phyloP scores from a whole-genome alignment of 2,797 vertebrate species.

The Orestias chungarensis region DNA sequence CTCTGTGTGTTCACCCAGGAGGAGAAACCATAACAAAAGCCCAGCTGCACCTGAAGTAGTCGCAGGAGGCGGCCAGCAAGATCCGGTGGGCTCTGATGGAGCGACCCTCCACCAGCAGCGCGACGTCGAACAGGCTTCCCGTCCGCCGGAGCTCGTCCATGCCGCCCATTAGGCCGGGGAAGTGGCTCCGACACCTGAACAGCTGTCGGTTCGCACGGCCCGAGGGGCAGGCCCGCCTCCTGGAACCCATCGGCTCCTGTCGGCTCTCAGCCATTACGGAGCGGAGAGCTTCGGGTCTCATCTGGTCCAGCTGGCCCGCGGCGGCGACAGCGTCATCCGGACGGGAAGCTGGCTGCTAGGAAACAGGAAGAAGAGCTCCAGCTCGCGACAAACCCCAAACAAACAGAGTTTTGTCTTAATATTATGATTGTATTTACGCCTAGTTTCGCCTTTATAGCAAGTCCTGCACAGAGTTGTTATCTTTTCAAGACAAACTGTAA shows the following conservation, averaged over 20 bases:
- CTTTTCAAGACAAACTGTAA: not conserved
- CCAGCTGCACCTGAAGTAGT: slow-evolving; percentile 90
- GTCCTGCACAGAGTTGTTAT: not conserved
- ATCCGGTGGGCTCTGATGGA: slow-evolving; percentile 92
- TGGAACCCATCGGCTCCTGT: slow-evolving; percentile 62
- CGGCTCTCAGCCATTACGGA: slow-evolving; percentile 83
- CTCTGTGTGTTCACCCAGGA: not conserved
- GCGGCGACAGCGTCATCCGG: not conserved
- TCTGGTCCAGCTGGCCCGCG: slow-evolving; percentile 4
- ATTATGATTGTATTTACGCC: no score
- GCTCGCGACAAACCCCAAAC: not conserved
- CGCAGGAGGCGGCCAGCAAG: slow-evolving; percentile 93
- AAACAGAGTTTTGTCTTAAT: no score
- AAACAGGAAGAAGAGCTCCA: not conserved
- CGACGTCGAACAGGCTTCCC: slow-evolving; percentile 91
- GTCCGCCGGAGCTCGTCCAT: slow-evolving; percentile 86
- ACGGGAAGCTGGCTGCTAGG: not conserved
- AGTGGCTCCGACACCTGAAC: slow-evolving; percentile 87
- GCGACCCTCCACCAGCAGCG: slow-evolving; percentile 89
- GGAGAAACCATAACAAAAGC: not conserved
- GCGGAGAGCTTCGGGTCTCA: slow-evolving; percentile 48
- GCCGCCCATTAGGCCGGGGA: slow-evolving; percentile 87
- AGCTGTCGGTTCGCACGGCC: slow-evolving; percentile 78
- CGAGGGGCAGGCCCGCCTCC: slow-evolving; percentile 64
- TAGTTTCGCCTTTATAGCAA: not conserved